Evolutionary conservation across 2,113 vertebrate genomes (phyloP), one percentile per base, ranked within the genome.

Genomic region (Scophthalmus maximus): DNA sequence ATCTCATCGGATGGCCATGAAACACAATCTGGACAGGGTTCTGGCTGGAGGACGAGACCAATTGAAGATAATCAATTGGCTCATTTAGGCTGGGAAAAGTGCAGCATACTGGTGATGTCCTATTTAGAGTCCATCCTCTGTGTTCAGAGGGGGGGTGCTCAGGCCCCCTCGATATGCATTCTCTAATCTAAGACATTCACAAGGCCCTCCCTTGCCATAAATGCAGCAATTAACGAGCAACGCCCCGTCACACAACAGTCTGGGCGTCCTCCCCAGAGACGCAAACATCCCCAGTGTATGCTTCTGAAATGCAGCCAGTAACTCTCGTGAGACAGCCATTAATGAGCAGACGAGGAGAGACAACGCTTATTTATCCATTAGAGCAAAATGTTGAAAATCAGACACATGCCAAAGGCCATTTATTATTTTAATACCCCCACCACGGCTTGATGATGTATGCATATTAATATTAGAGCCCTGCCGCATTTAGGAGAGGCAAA

Each of bases 331-430:
- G 87, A 83, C 71, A 68, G 59, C 68, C 83, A 73, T 82, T 92
- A 89, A 91, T 77, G 87, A 88, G 86, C 77, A 91, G 88, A 85
- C 72, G 76, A 58, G 67, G 29, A 67, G 78, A 82, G 23, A 85
- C 91, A 92, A 82, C 80, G 93, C 88, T 87, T 92, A 94, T 93
- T 93, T 93, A 93, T 92, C 93, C 91, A 94, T 94, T 94, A 93
- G 89, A 84, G 87, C 85, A 90, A 92, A 94, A 92, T 93, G 88
- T 88, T 81, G 83, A 92, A 46, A 94, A 91, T 91, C 86, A 87
- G 79, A 88, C 74, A 82, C 77, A 79, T 79, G 85, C 87, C 79
- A 90, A 87, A 87, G 82, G 86, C 78, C 83, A 84, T 77, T 84
- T 88, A 87, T 78, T 82, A 85, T 80, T 84, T 72, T 79, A 83